Evolutionary conservation across 2,113 vertebrate species (phyloP).

Genomic region (Mungos mungo): DNA sequence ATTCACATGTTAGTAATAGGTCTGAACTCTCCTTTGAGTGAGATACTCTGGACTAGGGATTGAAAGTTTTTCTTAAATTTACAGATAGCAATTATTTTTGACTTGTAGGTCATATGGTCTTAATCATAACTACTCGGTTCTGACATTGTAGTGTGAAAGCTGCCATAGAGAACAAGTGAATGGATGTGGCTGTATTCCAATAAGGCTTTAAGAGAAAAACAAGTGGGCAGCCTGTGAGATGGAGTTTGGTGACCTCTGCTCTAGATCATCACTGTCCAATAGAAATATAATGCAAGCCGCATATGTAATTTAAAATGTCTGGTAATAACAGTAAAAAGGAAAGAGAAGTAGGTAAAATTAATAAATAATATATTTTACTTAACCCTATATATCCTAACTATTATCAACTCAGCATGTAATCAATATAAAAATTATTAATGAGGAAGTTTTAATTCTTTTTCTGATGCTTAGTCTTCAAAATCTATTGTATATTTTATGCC

Average conservation of each 20-base stretch:
- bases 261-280: background rate
- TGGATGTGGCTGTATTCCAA: background rate
- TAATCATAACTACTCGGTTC: background rate
- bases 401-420: background rate
- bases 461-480: background rate
- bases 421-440: conserved; percentile 7
- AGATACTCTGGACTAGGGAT: background rate
- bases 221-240: background rate
- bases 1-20: background rate
- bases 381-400: background rate
- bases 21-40: background rate
- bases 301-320: background rate
- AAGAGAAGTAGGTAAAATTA: background rate
- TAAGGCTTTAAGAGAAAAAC: conserved; percentile 37
- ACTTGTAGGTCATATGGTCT: background rate
- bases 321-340: background rate
- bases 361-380: background rate
- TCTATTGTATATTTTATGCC: background rate
- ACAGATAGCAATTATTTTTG: background rate
- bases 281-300: conserved; percentile 13
- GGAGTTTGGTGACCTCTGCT: background rate
- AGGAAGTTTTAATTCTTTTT: background rate
- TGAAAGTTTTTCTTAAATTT: background rate
- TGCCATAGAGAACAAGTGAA: background rate
- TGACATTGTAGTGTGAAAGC: background rate